These are phyloP conservation scores for Triplophysa dalaica DNA, from an alignment of 2,113 vertebrate genomes.

Conservation along the genomic window DNA sequence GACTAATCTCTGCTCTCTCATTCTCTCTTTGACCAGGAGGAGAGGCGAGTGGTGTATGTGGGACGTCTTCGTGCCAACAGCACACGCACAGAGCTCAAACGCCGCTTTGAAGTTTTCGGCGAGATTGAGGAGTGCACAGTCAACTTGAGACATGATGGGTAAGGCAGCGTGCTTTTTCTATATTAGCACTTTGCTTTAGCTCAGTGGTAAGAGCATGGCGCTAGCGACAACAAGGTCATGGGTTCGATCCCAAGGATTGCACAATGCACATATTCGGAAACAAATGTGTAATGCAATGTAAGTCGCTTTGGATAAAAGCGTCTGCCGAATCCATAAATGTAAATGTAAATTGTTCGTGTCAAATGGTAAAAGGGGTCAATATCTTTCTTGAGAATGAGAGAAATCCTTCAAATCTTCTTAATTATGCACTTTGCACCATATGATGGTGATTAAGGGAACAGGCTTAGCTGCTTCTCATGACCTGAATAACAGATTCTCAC, in stretches of 20 bases:
- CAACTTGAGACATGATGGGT: constrained; percentile 95
- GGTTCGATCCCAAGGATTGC: no score
- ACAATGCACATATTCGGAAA: no score
- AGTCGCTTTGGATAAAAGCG: no score
- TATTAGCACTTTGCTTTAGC: background rate
- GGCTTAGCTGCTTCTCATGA: constrained; percentile 19
- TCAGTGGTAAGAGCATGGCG: no score
- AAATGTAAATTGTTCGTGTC: background rate
- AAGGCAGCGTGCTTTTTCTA: constrained; percentile 62
- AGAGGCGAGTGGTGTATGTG: constrained; percentile 94
- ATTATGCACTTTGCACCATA: constrained; percentile 35
- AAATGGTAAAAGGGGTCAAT: constrained; percentile 21
- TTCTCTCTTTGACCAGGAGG: constrained; percentile 81
- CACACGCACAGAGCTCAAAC: constrained; percentile 90
- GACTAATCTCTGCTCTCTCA: constrained; percentile 61
- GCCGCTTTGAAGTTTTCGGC: constrained; percentile 98
- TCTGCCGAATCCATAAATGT: no score
- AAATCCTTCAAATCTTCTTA: constrained; percentile 15
- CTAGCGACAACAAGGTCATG: no score
- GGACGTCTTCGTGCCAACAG: constrained; percentile 91
- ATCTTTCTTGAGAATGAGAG: constrained; percentile 32
- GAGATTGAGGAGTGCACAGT: constrained; percentile 98
- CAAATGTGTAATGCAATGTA: no score
- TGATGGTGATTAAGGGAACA: constrained; percentile 41
- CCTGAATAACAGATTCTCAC: background rate